These are phyloP conservation scores for Aythya fuligula DNA, from an alignment of 2,797 vertebrate species.

Conservation along the genomic window DNA sequence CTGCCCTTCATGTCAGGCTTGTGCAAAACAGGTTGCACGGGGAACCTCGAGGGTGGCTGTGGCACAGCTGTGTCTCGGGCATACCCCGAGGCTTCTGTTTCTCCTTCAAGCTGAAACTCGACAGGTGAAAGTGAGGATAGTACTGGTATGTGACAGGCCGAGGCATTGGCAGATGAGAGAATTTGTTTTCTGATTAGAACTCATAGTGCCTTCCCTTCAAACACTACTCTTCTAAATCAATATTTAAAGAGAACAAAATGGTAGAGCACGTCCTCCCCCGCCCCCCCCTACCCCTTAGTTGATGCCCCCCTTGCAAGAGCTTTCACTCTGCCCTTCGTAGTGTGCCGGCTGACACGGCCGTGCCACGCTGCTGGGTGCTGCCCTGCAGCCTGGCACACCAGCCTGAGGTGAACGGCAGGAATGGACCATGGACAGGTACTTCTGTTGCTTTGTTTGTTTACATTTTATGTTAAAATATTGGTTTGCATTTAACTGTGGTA, in stretches of 20 bases:
- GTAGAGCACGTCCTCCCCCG: neutral
- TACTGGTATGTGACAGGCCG: slow-evolving; percentile 5
- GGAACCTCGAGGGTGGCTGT: neutral
- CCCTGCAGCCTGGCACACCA: neutral
- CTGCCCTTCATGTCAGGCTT: slow-evolving; percentile 29
- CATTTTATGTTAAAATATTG: slow-evolving; percentile 82
- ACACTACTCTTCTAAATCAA: slow-evolving; percentile 56
- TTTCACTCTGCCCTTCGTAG: slow-evolving; percentile 16
- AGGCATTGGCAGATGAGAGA: slow-evolving; percentile 52
- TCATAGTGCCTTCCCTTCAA: slow-evolving; percentile 67
- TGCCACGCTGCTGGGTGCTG: neutral
- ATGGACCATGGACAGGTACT: slow-evolving; percentile 64
- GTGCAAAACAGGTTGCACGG: neutral
- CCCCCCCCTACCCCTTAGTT: neutral
- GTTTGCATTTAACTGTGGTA: slow-evolving; percentile 81
- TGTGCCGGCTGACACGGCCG: neutral
- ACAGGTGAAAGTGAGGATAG: slow-evolving; percentile 35
- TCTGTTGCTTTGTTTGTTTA: slow-evolving; percentile 79
- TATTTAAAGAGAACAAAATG: slow-evolving; percentile 53
- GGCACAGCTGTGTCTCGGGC: neutral
- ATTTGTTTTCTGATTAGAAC: slow-evolving; percentile 60
- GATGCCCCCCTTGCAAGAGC: slow-evolving; percentile 17
- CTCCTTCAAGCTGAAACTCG: slow-evolving; percentile 12
- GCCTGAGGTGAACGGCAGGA: slow-evolving; percentile 64
- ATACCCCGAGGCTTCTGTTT: neutral